Percentiles rank a stretch among this genome's conserved stretches.
Conservation (phyloP, 2,797 vertebrate species). For the Columba guinea region DNA sequence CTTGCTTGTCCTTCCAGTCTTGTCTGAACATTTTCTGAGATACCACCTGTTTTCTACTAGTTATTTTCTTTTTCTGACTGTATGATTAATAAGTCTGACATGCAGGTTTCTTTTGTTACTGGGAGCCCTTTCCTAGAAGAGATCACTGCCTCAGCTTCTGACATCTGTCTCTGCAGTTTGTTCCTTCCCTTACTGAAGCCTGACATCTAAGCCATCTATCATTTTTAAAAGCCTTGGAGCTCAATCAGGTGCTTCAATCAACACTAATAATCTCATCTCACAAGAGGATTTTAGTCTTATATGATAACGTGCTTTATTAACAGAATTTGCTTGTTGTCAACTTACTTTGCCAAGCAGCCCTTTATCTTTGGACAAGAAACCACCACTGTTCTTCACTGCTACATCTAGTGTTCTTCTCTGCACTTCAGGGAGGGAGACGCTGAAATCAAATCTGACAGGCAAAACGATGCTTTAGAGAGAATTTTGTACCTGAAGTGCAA, state of each 20-base stretch:
- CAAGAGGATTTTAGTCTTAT: neutral
- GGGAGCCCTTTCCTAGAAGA: neutral
- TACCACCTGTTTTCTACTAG: neutral
- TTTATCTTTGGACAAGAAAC: constrained; percentile 95
- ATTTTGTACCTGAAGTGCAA: neutral
- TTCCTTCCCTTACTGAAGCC: neutral
- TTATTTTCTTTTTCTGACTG: neutral
- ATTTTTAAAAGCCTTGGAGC: neutral
- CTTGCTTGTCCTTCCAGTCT: neutral
- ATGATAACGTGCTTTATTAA: neutral
- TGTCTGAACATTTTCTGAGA: neutral
- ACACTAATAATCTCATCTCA: neutral
- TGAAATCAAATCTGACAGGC: constrained; percentile 90
- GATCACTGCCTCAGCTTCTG: neutral
- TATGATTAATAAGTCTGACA: neutral
- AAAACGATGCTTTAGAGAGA: neutral
- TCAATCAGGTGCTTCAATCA: neutral
- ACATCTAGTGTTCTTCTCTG: constrained; percentile 91
- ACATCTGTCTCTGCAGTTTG: neutral
- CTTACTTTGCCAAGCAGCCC: constrained; percentile 95
- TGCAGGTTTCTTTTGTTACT: neutral
- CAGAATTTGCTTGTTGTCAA: neutral
- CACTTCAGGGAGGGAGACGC: constrained; percentile 88
- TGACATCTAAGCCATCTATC: neutral
- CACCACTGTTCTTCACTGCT: constrained; percentile 95